A percentile compares a stretch with the other conserved stretches of the same genome.
These are phyloP conservation scores for Melieria picta DNA, from an alignment of 2,888 invertebrate genomes.

Conservation along the genomic window DNA sequence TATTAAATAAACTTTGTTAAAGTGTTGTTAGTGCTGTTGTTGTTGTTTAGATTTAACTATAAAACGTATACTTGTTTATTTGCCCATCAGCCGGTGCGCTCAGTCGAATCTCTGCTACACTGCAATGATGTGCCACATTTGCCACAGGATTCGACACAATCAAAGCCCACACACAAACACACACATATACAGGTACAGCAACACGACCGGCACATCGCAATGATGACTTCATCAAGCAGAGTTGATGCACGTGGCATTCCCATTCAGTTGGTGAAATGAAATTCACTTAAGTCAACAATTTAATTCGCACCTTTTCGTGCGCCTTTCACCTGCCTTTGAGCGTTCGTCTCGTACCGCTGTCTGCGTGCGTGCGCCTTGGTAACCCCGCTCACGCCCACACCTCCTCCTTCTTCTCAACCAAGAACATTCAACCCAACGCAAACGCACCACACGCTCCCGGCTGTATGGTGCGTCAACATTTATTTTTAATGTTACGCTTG, in stretches of 20 bases:
- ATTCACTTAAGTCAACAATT: conserved; percentile 9
- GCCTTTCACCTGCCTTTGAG: not conserved
- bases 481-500: not conserved
- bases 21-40: too few species aligned
- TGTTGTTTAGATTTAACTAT: too few species aligned
- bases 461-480: not conserved
- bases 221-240: conserved; percentile 1
- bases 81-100: too few species aligned
- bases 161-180: too few species aligned
- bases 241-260: not conserved
- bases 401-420: not conserved
- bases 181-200: too few species aligned
- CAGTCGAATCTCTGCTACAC: too few species aligned
- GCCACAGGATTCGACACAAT: too few species aligned
- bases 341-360: not conserved
- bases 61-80: too few species aligned
- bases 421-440: too few species aligned
- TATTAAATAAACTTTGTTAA: too few species aligned
- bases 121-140: too few species aligned
- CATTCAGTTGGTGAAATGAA: not conserved
- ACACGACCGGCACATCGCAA: not conserved
- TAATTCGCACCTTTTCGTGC: conserved; percentile 8
- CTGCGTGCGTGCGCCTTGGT: not conserved
- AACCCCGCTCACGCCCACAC: not conserved
- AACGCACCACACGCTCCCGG: too few species aligned